These are phyloP conservation scores for Morphnarchus princeps DNA, from an alignment of 2,113 vertebrate species.

Conservation along the genomic window DNA sequence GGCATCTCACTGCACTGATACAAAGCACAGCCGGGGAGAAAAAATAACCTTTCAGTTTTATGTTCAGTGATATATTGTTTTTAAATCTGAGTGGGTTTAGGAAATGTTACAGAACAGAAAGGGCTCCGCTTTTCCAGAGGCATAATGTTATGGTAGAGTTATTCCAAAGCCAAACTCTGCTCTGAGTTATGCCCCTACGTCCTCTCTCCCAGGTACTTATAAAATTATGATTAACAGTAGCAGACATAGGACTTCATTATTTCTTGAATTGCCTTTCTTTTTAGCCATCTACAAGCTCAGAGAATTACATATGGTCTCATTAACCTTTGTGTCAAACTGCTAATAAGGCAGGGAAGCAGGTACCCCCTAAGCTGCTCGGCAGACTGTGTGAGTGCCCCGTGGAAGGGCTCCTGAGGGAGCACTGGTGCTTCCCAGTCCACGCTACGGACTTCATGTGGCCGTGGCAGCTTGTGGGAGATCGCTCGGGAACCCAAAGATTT, in stretches of 20 bases:
- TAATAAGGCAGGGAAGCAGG: not conserved
- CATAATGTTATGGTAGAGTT: not conserved
- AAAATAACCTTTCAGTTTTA: slow-evolving; percentile 35
- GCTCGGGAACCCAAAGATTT: not conserved
- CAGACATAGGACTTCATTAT: not conserved
- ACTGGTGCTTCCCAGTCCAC: not conserved
- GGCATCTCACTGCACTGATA: not conserved
- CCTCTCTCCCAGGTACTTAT: not conserved
- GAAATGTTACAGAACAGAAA: slow-evolving; percentile 22
- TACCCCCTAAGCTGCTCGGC: not conserved
- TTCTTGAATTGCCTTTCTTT: not conserved
- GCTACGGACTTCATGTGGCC: rapidly evolving
- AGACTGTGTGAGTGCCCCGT: not conserved
- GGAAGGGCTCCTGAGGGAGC: not conserved
- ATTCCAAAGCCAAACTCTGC: not conserved
- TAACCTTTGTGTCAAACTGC: not conserved
- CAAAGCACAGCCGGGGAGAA: not conserved
- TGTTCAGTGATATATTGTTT: slow-evolving; percentile 39
- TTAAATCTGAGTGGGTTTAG: slow-evolving; percentile 2
- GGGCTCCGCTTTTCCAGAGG: not conserved
- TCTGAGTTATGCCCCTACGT: not conserved
- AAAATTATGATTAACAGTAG: not conserved
- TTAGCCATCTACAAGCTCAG: not conserved
- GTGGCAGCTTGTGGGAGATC: rapidly evolving
- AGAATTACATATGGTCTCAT: not conserved